These are phyloP conservation scores for Heterotis niloticus DNA, from an alignment of 2,113 vertebrate species.

Conservation along the genomic window DNA sequence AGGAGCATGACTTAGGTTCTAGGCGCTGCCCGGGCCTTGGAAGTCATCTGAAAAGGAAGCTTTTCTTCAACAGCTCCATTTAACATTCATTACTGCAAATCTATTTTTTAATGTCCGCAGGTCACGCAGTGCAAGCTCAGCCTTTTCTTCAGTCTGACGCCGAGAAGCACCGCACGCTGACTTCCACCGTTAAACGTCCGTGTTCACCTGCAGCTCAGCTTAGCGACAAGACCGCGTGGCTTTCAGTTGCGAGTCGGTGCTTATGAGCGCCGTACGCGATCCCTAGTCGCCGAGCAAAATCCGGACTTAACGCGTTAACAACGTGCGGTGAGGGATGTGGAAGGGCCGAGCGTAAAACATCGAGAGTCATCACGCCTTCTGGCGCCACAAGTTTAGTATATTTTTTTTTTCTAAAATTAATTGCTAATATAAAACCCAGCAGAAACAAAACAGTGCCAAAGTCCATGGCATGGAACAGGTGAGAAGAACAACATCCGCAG, in stretches of 20 bases:
- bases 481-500: conserved; percentile 42
- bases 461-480: conserved; percentile 32
- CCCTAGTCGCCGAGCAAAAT: not conserved
- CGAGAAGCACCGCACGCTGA: not conserved
- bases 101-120: not conserved
- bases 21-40: not conserved
- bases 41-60: not conserved
- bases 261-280: not conserved
- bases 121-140: not conserved
- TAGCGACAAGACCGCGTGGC: not conserved
- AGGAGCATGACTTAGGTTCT: not conserved
- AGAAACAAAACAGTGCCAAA: conserved; percentile 38
- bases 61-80: not conserved
- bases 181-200: not conserved
- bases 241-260: conserved; percentile 7
- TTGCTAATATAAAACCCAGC: conserved; percentile 57
- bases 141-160: conserved; percentile 3
- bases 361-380: no score
- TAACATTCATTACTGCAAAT: not conserved
- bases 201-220: conserved; percentile 2
- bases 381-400: no score
- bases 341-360: not conserved
- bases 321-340: not conserved
- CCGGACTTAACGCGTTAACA: not conserved
- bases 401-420: conserved; percentile 33